A percentile compares a stretch with the other conserved stretches of the same genome.
These are phyloP conservation scores for Cardiocondyla obscurior DNA, from an alignment of 1,140 invertebrate species.

Conservation along the genomic window DNA sequence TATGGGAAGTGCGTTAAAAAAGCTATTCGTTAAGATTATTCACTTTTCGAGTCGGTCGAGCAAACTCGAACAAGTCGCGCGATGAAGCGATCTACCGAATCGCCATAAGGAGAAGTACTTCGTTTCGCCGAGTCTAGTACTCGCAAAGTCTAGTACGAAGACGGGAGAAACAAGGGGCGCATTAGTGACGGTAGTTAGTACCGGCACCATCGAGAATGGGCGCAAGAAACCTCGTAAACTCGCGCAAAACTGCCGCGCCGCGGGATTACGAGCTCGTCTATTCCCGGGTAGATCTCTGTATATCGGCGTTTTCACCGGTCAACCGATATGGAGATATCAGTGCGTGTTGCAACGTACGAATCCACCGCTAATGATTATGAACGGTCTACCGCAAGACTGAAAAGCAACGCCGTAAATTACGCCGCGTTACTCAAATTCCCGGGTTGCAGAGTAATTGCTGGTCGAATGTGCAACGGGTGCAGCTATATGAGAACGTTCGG, in stretches of 20 bases:
- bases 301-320: slow-evolving; percentile 18
- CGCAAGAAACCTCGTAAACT: slow-evolving; percentile 57
- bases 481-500: background rate
- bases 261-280: slow-evolving; percentile 43
- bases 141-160: background rate
- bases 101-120: slow-evolving; percentile 44
- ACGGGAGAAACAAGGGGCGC: background rate
- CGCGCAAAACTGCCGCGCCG: slow-evolving; percentile 47
- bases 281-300: slow-evolving; percentile 17
- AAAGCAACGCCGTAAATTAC: slow-evolving; percentile 41
- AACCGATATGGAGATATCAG: slow-evolving; percentile 35
- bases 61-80: background rate
- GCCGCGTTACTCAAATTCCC: slow-evolving; percentile 32
- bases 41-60: slow-evolving; percentile 4
- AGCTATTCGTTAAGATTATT: slow-evolving; percentile 7
- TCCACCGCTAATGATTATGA: slow-evolving; percentile 45
- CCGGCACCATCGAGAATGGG: slow-evolving; percentile 20
- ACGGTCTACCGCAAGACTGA: slow-evolving; percentile 4
- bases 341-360: slow-evolving; percentile 26
- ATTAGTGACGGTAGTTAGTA: slow-evolving; percentile 58
- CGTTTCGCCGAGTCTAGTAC: slow-evolving; percentile 23
- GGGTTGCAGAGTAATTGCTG: slow-evolving; percentile 10
- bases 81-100: slow-evolving; percentile 52
- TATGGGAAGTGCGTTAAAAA: background rate
- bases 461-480: background rate